Percentiles rank a stretch among this genome's conserved stretches.
Evolutionary conservation across 2,797 vertebrate species (phyloP).

Genomic region (Coccyzus lansbergi): DNA sequence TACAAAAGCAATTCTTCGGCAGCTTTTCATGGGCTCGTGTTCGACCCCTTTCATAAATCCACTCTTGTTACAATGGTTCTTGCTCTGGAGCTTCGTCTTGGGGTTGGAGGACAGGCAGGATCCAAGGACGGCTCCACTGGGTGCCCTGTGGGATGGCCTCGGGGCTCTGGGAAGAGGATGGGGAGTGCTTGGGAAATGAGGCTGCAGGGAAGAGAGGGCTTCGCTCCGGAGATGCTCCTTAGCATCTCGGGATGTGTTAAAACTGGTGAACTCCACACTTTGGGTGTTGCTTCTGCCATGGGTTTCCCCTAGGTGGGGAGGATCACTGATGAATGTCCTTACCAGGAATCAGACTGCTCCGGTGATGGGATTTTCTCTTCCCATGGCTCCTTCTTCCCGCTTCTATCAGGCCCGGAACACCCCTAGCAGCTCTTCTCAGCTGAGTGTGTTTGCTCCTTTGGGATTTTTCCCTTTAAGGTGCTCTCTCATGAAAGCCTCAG

Average conservation of each 20-base stretch:
- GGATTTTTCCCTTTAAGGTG: neutral
- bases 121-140: neutral
- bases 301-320: neutral
- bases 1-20: neutral
- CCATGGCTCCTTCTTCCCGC: neutral
- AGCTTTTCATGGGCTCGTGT: fast-evolving
- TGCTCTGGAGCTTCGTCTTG: neutral
- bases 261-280: fast-evolving
- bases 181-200: neutral
- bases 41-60: neutral
- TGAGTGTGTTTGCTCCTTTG: too few species aligned
- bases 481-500: fast-evolving
- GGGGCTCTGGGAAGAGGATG: neutral
- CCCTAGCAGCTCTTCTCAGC: neutral
- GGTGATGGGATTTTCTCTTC: neutral
- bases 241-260: neutral
- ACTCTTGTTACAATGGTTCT: fast-evolving
- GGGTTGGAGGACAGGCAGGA: neutral
- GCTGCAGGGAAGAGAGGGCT: too few species aligned
- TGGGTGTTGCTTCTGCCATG: neutral
- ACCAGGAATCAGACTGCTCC: neutral
- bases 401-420: neutral
- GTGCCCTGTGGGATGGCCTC: fast-evolving
- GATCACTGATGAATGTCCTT: fast-evolving
- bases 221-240: neutral